These are phyloP conservation scores for Eupsittula cactorum DNA, from an alignment of 2,113 vertebrate species.

Conservation along the genomic window DNA sequence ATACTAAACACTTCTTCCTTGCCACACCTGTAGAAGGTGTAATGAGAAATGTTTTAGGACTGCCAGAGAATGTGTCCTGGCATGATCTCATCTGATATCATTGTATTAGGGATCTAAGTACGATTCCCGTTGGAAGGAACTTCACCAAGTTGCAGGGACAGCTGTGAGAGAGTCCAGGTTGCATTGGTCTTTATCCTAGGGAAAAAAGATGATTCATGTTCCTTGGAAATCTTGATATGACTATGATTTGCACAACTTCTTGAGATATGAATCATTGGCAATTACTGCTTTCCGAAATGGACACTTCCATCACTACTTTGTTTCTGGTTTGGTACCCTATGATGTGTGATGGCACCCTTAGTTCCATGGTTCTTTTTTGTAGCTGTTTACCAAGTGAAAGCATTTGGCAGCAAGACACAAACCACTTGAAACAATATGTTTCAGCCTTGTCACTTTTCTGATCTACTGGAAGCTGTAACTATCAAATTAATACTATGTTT, in stretches of 20 bases:
- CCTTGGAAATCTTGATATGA: neutral
- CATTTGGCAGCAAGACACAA: neutral
- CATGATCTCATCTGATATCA: neutral
- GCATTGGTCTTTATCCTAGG: neutral
- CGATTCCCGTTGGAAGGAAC: neutral
- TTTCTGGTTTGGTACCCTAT: neutral
- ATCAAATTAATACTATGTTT: slow-evolving; percentile 13
- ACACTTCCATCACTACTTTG: neutral
- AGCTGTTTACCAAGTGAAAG: slow-evolving; percentile 13
- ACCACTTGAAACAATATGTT: slow-evolving; percentile 3
- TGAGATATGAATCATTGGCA: neutral
- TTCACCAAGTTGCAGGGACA: neutral
- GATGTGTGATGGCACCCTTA: neutral
- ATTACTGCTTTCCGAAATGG: neutral
- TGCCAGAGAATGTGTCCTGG: neutral
- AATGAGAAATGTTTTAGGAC: neutral
- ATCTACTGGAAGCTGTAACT: slow-evolving; percentile 19
- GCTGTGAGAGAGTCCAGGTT: neutral
- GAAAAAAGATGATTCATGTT: neutral
- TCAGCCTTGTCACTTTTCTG: neutral
- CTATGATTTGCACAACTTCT: neutral
- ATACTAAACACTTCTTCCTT: neutral
- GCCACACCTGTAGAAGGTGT: neutral
- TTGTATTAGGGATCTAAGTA: neutral
- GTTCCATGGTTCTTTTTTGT: neutral